Base-by-base conservation (phyloP, 2,888 invertebrate genomes). In the Masnerella sp. region DNA sequence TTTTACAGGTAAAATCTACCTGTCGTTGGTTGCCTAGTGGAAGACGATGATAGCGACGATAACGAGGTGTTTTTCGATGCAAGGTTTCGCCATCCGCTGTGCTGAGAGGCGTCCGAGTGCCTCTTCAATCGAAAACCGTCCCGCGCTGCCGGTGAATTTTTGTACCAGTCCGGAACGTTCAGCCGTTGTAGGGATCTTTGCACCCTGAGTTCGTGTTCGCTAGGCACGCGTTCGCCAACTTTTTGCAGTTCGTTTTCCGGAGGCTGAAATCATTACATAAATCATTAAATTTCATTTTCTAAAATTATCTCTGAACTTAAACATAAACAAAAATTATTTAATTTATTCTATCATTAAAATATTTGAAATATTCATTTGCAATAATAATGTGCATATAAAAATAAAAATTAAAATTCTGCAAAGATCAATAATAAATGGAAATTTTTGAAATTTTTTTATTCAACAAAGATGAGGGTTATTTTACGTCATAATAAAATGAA, bases 141-240 rank as follows among this genome's bases (percentile, higher is more conserved):
- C 71, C 92, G 90, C 17, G 94, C 93, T 52, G 93, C 91, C 76
- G 92, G 92, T 47, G 92, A 92, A 86, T 92, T 93, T 87, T 93
- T 93, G 89, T 93, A 97, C 98, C 98, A 98, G 88, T 97, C 96
- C 73, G 98, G 98, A 76, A 98, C 94, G 89, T 96, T 95, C 81
- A 98, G 92, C 85, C 96, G 95, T 89, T 97, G 96, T 84, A 98
- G 89, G 54, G 97, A 97, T 81, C 96, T 93, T 88, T 96, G 96
- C 74, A 98, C 95, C 79, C 97, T 92, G 78, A 97, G 90, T 89
- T 98, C 97, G 89, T 97, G 96, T 89, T 97, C 97, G 75, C 97
- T 97, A 85, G 96, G 93, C 85, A 93, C 93, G 73, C 95, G 91
- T 85, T 94, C 94, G 74, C 90, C 90, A 78, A 91, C 92, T 90